These are phyloP conservation scores for Meteorus sp. DNA, from an alignment of 1,140 invertebrate genomes.

Conservation along the genomic window DNA sequence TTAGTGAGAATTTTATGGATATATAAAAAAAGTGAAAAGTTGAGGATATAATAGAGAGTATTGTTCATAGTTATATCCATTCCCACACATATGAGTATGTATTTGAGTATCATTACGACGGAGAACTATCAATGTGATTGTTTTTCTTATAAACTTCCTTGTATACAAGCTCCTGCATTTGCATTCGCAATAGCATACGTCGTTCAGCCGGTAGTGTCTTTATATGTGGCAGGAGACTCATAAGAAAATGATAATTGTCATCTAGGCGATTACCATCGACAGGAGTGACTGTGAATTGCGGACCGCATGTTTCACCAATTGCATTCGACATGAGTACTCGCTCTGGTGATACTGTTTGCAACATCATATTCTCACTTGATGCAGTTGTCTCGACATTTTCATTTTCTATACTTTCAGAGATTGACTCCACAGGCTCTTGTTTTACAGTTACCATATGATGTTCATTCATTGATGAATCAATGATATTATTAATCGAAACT, in stretches of 20 bases:
- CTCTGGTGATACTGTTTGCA: slow-evolving; percentile 52
- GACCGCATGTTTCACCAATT: too few species aligned
- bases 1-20: too few species aligned
- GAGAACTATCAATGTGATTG: slow-evolving; percentile 4
- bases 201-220: slow-evolving; percentile 48
- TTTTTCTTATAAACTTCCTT: slow-evolving; percentile 55
- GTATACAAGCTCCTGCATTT: slow-evolving; percentile 56
- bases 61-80: too few species aligned
- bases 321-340: slow-evolving; percentile 43
- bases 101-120: too few species aligned
- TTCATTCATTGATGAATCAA: not conserved
- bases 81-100: too few species aligned
- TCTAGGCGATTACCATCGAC: slow-evolving; percentile 46
- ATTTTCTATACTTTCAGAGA: slow-evolving; percentile 45
- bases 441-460: slow-evolving; percentile 44
- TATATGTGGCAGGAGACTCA: slow-evolving; percentile 55
- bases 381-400: slow-evolving; percentile 43
- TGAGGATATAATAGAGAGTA: too few species aligned
- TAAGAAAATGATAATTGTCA: slow-evolving; percentile 56
- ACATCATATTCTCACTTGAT: slow-evolving; percentile 50
- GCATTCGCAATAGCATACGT: slow-evolving; percentile 52
- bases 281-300: slow-evolving; percentile 40
- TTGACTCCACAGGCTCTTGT: slow-evolving; percentile 44
- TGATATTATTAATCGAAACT: too few species aligned
- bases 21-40: too few species aligned